Base-by-base conservation (phyloP, 2,113 vertebrate species). In the Chionis minor region DNA sequence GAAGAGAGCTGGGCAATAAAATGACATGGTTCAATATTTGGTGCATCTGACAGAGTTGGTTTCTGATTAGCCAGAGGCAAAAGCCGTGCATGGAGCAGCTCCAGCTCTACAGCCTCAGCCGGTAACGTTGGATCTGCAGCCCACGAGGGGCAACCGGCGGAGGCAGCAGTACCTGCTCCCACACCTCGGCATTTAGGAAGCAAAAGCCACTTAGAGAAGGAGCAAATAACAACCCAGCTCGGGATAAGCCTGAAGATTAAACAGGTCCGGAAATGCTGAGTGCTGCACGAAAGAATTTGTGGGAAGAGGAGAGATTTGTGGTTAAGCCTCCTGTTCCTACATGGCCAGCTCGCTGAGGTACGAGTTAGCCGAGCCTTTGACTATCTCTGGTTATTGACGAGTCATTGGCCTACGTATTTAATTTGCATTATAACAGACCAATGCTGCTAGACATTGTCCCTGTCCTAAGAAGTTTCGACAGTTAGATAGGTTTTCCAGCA, bases 281-380 rank as follows among this genome's bases (percentile, higher is more conserved):
- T 1, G 81, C 85, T 82, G 17, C 85, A 3, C 62, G 77, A 44
- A 83, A 20, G 95, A 91, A 89, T 92, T 62, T 23, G 94, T 54
- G 92, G 94, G 63, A 45, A 96, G 81, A 90, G 42, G 38, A 61
- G 75, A 94, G 82, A 71, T 96, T 81, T 92, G 94, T 6, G 94
- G 55, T 51, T 32, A 63, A 44, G 38, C 8, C 82, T 90, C 69
- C 72, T 3, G 55, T 9, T 83, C 80, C 71, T 10, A 3, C 42
- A 1, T 0, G 33, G 88, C 22, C 55, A 8, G 66, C 42, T 45
- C 3, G 6, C 20, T 4, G 61, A 33, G 79, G 52, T 12, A 51
- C 85, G 40, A 45, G 51, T 10, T 67, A 80, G 84, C 14, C 8
- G 0, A 78, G 77, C 55, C 28, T 67, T 9, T 9, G 62, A 8